These are phyloP conservation scores for Sitobion miscanthi DNA, from an alignment of 1,140 invertebrate genomes.

Conservation along the genomic window DNA sequence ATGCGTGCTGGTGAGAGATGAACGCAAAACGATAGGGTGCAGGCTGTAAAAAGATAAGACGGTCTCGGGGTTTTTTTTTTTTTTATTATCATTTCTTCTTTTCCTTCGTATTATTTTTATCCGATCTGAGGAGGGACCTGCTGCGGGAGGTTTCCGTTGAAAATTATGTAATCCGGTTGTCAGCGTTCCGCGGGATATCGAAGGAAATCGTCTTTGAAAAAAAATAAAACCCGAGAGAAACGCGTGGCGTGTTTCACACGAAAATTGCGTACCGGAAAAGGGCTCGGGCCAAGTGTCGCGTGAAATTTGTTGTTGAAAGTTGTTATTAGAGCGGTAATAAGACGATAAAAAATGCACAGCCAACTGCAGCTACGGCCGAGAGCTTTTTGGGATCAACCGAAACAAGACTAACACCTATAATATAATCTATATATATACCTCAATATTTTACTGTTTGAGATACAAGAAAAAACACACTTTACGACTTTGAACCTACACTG, in stretches of 20 bases:
- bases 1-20: slow-evolving; percentile 54
- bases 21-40: slow-evolving; percentile 50
- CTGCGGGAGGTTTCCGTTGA: slow-evolving; percentile 23
- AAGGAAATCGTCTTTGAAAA: slow-evolving; percentile 48
- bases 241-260: slow-evolving; percentile 37
- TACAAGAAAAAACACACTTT: not conserved
- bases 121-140: slow-evolving; percentile 43
- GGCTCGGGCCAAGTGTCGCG: not conserved
- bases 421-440: too few relatives aligned
- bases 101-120: slow-evolving; percentile 50
- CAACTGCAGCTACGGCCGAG: too few relatives aligned
- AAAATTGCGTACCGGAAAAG: not conserved
- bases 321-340: not conserved
- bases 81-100: slow-evolving; percentile 6
- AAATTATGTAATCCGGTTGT: slow-evolving; percentile 56
- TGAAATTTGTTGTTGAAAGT: slow-evolving; percentile 44
- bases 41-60: slow-evolving; percentile 49
- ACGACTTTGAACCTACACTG: not conserved
- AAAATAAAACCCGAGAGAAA: not conserved
- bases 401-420: not conserved
- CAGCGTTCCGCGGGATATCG: not conserved
- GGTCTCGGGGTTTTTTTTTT: slow-evolving; percentile 37
- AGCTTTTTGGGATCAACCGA: not conserved
- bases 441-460: too few relatives aligned
- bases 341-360: not conserved